A percentile compares a stretch with the other conserved stretches of the same genome.
Evolutionary conservation across 1,140 invertebrate genomes (phyloP).

Genomic region (Metopolophium dirhodum): DNA sequence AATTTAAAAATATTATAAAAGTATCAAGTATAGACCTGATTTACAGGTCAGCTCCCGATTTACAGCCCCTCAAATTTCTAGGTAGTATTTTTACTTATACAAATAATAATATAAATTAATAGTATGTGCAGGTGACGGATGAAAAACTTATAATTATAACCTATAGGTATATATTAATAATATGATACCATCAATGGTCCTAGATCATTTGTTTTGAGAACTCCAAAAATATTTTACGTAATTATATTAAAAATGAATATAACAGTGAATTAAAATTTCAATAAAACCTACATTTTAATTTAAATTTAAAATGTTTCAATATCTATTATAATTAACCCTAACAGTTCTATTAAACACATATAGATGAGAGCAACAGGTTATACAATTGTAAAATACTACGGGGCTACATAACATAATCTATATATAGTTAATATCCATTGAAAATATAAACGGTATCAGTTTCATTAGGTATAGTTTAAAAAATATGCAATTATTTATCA

Average conservation of each 20-base stretch:
- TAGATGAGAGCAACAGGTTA: background rate
- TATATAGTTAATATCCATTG: background rate
- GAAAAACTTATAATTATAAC: background rate
- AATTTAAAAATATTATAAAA: too few species aligned
- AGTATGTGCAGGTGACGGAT: background rate
- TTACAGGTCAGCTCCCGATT: too few species aligned
- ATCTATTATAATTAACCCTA: background rate
- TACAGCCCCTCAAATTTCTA: too few species aligned
- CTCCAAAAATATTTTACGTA: too few species aligned
- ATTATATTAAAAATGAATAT: too few species aligned
- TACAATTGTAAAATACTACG: background rate
- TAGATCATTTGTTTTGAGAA: too few species aligned
- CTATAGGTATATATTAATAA: background rate
- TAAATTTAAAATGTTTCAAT: background rate
- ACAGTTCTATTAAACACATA: background rate
- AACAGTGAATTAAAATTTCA: background rate
- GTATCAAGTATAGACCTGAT: too few species aligned
- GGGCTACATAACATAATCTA: background rate
- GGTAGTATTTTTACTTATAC: background rate
- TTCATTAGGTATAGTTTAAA: background rate
- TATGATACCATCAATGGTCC: background rate
- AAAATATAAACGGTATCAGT: background rate
- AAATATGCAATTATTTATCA: background rate
- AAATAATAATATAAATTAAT: background rate
- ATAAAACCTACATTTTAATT: background rate